phyloP scores from a whole-genome alignment of 1,140 invertebrate species.

The Dendroctonus ponderosae region DNA sequence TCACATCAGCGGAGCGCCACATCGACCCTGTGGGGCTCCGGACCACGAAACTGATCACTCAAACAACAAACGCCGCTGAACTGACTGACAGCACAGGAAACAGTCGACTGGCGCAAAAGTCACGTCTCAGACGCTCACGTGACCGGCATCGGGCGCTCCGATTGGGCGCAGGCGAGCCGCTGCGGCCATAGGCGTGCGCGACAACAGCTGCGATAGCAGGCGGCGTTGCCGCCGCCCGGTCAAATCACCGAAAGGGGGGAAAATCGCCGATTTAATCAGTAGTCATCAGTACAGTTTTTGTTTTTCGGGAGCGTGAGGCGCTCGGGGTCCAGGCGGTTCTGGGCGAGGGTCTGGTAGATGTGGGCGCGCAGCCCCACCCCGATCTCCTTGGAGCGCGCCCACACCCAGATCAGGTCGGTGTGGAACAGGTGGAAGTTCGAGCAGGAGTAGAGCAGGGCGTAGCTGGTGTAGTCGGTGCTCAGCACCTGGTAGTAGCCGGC shows the following conservation, averaged over 20 bases:
- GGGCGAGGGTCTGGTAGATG: conserved; percentile 59
- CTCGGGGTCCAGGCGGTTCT: conserved; percentile 60
- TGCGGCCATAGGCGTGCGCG: no score
- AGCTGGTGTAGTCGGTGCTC: conserved; percentile 69
- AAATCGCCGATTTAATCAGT: conserved; percentile 16
- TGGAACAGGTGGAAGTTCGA: conserved; percentile 61
- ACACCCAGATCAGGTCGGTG: conserved; percentile 66
- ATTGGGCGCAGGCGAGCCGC: no score
- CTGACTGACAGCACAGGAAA: no score
- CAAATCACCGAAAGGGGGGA: conserved; percentile 1
- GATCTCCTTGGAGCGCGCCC: conserved; percentile 60
- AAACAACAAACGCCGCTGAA: no score
- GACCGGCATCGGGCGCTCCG: no score
- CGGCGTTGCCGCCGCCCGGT: no score
- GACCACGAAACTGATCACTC: no score
- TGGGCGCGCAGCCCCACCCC: conserved; percentile 56
- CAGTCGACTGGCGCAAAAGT: no score
- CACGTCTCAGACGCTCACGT: no score
- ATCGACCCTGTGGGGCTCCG: no score
- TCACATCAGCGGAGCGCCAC: no score
- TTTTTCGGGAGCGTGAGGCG: conserved; percentile 64
- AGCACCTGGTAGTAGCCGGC: conserved; percentile 67
- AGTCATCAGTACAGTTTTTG: conserved; percentile 57
- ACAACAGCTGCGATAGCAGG: no score
- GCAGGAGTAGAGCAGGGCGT: conserved; percentile 71